Evolutionary conservation across 1,140 invertebrate species (phyloP).

Genomic region (Nylanderia fulva): DNA sequence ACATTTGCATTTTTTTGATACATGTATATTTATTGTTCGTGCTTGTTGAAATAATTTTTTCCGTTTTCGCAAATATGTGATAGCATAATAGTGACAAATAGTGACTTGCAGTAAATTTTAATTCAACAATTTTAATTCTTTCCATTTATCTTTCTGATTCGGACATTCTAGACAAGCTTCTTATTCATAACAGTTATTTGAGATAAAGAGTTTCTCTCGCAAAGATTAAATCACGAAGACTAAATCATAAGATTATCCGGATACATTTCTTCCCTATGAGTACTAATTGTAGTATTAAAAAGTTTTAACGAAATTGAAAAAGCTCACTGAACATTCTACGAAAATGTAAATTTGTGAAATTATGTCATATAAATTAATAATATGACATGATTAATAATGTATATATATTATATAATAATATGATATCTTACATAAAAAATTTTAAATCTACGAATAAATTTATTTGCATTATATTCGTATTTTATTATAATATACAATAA

Average conservation of each 20-base stretch:
- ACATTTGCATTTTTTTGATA: slow-evolving; percentile 3
- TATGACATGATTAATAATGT: too few relatives aligned
- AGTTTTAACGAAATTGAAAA: background rate
- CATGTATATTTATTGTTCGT: background rate
- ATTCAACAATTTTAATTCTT: background rate
- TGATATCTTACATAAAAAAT: background rate
- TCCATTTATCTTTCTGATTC: background rate
- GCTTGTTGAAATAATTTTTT: background rate
- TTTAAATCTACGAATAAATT: background rate
- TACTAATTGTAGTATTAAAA: background rate
- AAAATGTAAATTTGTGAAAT: slow-evolving; percentile 17
- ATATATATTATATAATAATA: too few relatives aligned
- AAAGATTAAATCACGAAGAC: too few relatives aligned
- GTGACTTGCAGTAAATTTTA: background rate
- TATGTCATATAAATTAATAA: too few relatives aligned
- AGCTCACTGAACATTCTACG: background rate
- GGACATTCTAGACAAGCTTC: background rate
- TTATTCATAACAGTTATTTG: slow-evolving; percentile 12
- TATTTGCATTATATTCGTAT: background rate
- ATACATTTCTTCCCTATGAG: background rate
- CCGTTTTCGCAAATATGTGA: background rate
- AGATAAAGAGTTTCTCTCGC: background rate
- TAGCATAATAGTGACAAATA: too few relatives aligned
- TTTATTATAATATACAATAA: background rate
- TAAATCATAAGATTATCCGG: slow-evolving; percentile 9